phyloP scores from a whole-genome alignment of 2,797 vertebrate species.

The Enteromius mattozi region DNA sequence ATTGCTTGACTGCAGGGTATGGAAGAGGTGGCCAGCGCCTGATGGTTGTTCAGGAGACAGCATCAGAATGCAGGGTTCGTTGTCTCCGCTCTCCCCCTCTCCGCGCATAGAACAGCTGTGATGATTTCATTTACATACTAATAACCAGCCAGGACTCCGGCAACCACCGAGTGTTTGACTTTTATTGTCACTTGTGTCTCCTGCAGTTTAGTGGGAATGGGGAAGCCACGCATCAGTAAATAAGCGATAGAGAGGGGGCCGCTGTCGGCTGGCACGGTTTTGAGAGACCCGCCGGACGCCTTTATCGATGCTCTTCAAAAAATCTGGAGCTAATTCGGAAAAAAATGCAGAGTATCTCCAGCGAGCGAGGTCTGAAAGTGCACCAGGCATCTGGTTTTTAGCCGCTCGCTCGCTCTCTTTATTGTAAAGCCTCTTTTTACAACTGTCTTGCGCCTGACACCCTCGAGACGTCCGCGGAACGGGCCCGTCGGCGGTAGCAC shows the following conservation, averaged over 20 bases:
- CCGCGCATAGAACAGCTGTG: constrained; percentile 89
- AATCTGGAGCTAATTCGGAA: constrained; percentile 50
- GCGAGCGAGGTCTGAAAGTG: constrained; percentile 13
- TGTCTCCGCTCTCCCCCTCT: constrained; percentile 40
- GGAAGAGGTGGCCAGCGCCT: constrained; percentile 52
- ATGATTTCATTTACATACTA: constrained; percentile 94
- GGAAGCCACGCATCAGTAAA: constrained; percentile 84
- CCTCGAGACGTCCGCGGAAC: constrained; percentile 49
- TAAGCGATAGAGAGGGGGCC: constrained; percentile 77
- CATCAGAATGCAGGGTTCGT: constrained; percentile 59
- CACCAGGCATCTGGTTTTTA: constrained; percentile 50
- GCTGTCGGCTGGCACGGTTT: constrained; percentile 26
- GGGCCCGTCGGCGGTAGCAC: constrained; percentile 55
- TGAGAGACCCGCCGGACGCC: constrained; percentile 31
- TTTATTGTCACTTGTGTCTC: constrained; percentile 83
- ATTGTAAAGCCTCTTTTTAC: constrained; percentile 52
- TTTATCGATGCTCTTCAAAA: constrained; percentile 42
- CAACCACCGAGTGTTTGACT: constrained; percentile 87
- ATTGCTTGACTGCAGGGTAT: constrained; percentile 47
- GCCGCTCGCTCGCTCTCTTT: constrained; percentile 15
- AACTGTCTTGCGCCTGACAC: constrained; percentile 59
- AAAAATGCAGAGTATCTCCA: constrained; percentile 26
- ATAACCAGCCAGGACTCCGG: constrained; percentile 89
- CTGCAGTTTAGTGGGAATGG: constrained; percentile 86
- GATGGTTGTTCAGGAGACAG: constrained; percentile 54